Evolutionary conservation across 23 tunicate genomes (phyloP).

Genomic region (Trididemnum miniatum): DNA sequence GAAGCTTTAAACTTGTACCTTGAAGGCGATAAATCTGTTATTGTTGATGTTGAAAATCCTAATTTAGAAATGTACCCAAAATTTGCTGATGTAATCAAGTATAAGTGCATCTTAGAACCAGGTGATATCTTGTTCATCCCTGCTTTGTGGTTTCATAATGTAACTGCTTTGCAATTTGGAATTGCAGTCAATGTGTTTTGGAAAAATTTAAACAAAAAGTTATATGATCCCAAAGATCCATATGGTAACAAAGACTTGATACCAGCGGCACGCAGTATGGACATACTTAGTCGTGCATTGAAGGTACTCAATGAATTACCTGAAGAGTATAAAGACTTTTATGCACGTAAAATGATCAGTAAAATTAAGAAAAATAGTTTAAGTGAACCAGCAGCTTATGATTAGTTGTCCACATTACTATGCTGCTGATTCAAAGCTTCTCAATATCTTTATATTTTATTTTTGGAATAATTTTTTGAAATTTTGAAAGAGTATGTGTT

Average conservation of each 20-base stretch:
- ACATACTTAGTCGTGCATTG: constrained; percentile 61
- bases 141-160: constrained; percentile 98
- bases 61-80: constrained; percentile 65
- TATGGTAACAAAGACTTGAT: constrained; percentile 93
- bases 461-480: no score
- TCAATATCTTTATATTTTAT: no score
- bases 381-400: no score
- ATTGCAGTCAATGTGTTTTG: constrained; percentile 94
- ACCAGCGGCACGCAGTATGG: constrained; percentile 85
- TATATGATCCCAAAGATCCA: constrained; percentile 83
- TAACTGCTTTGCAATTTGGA: constrained; percentile 80
- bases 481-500: no score
- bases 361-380: constrained; percentile 34
- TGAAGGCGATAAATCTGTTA: constrained; percentile 77
- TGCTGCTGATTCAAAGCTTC: no score
- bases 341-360: constrained; percentile 74
- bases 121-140: constrained; percentile 96
- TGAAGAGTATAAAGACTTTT: constrained; percentile 80
- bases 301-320: constrained; percentile 72
- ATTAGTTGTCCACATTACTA: no score
- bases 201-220: constrained; percentile 55
- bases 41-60: constrained; percentile 61
- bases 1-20: constrained; percentile 80
- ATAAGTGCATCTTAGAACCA: constrained; percentile 57
- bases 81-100: constrained; percentile 50